Evolutionary conservation across 2,888 invertebrate genomes (phyloP).

Genomic region (Panorpa germanica): DNA sequence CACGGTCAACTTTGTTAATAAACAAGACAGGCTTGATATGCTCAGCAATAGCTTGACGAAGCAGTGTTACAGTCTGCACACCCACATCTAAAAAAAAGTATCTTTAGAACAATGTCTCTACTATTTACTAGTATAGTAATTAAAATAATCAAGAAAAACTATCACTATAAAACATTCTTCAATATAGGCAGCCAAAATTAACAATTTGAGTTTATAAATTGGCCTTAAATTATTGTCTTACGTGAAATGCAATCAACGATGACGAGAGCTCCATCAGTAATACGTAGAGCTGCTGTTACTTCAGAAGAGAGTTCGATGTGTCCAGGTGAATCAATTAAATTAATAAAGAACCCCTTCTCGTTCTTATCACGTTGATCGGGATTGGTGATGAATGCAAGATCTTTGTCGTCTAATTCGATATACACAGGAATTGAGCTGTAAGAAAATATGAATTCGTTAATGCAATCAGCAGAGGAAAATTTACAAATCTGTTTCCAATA

Average conservation of each 20-base stretch:
- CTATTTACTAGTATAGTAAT: too few relatives aligned
- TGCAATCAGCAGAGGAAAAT: too few relatives aligned
- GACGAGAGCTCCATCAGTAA: constrained; percentile 98
- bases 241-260: constrained; percentile 99
- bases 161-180: too few relatives aligned
- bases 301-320: constrained; percentile 99
- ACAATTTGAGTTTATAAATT: background rate
- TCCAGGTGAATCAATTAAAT: constrained; percentile 98
- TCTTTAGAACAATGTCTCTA: too few relatives aligned
- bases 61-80: constrained; percentile 98
- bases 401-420: constrained; percentile 92
- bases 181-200: too few relatives aligned
- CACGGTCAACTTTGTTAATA: constrained; percentile 99
- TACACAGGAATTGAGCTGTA: constrained; percentile 96
- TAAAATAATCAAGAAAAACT: too few relatives aligned
- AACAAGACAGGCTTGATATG: constrained; percentile 99
- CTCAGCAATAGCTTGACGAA: constrained; percentile 99
- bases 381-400: constrained; percentile 82
- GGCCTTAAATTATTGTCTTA: constrained; percentile 31
- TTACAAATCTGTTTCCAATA: too few relatives aligned
- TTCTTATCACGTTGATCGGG: constrained; percentile 79
- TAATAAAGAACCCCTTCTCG: constrained; percentile 95
- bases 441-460: constrained; percentile 12
- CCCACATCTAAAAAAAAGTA: constrained; percentile 79
- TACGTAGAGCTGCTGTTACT: constrained; percentile 98